phyloP scores from a whole-genome alignment of 2,888 invertebrate genomes.

The Falcaria lacertinaria region DNA sequence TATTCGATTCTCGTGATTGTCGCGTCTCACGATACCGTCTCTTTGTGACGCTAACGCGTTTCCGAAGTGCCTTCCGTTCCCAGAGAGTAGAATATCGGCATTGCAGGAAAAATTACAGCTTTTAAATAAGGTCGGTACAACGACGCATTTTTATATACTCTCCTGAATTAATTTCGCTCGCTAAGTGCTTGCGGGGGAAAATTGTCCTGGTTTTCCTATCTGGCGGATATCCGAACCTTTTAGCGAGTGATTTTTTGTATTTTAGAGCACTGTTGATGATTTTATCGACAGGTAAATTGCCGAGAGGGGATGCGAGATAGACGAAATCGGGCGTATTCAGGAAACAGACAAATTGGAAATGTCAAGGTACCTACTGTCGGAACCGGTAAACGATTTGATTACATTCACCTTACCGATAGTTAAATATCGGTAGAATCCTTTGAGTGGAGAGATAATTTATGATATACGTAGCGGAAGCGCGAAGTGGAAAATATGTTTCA shows the following conservation, averaged over 20 bases:
- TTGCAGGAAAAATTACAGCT: slow-evolving; percentile 50
- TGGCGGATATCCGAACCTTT: slow-evolving; percentile 44
- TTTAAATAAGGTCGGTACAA: slow-evolving; percentile 42
- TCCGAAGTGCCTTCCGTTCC: slow-evolving; percentile 30
- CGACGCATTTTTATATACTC: slow-evolving; percentile 47
- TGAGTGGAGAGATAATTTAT: too few relatives aligned
- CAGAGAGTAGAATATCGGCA: slow-evolving; percentile 40
- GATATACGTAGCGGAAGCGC: too few relatives aligned
- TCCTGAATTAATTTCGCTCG: slow-evolving; percentile 63
- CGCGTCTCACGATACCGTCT: slow-evolving; percentile 41
- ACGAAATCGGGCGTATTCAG: slow-evolving; percentile 20
- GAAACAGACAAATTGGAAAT: slow-evolving; percentile 7
- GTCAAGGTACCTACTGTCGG: neutral
- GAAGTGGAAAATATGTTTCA: neutral
- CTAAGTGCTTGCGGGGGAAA: slow-evolving; percentile 50
- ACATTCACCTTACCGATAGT: neutral
- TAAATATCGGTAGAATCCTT: too few relatives aligned
- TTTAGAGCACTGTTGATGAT: slow-evolving; percentile 36
- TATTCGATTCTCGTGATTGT: slow-evolving; percentile 55
- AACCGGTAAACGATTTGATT: neutral
- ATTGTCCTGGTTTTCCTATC: slow-evolving; percentile 42
- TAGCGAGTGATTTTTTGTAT: slow-evolving; percentile 46
- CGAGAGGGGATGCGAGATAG: slow-evolving; percentile 14
- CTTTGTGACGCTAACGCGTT: slow-evolving; percentile 53
- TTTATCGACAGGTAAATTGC: slow-evolving; percentile 27